Base-by-base conservation (phyloP, 2,888 invertebrate species). In the Chrysolina oricalcia region DNA sequence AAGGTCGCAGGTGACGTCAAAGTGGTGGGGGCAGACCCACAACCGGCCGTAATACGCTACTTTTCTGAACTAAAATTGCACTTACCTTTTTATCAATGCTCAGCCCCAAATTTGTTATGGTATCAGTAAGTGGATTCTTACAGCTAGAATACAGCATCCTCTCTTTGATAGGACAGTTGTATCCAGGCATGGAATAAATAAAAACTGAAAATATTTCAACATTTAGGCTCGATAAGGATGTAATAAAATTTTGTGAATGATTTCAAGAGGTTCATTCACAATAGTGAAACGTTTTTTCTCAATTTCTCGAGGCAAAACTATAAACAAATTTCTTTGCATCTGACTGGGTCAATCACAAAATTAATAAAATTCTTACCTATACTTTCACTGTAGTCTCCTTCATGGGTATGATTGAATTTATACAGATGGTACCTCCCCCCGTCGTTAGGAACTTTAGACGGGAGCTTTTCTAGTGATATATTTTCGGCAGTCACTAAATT, bases 131-230 rank as follows among this genome's bases (percentile, higher is more conserved):
- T 19, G 97, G 96, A 76, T 94, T 96, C 89, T 98, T 99, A 89
- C 98, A 98, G 85, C 98, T 98, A 0, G 99, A 98, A 89, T 99
- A 99, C 87, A 99, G 91, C 99, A 99, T 99, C 82, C 98, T 91
- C 88, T 99, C 99, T 86, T 97, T 98, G 83, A 99, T 97, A 78
- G 97, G 94, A 88, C 97, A 98, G 78, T 92, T 94, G 88, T 98
- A 98, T 5, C 98, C 98, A 4, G 99, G 99, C 96, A 99, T 98
- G 10, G 98, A 98, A 90, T 99, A 99, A 85, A 99, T 96, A 89
- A 99, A 99, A 77, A 99, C 97, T 97, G 90, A 72, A 91, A 91
- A 79, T 53, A 70, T 48, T 41, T 40, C 27, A 46, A 72, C 5
- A 27, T 3, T 27, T 27, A 27, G 27, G 5, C 27, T 27, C 5